A percentile compares a stretch with the other conserved stretches of the same genome.
Evolutionary conservation across 2,888 invertebrate genomes (phyloP).

Genomic region (Nemotelus pantherinus): DNA sequence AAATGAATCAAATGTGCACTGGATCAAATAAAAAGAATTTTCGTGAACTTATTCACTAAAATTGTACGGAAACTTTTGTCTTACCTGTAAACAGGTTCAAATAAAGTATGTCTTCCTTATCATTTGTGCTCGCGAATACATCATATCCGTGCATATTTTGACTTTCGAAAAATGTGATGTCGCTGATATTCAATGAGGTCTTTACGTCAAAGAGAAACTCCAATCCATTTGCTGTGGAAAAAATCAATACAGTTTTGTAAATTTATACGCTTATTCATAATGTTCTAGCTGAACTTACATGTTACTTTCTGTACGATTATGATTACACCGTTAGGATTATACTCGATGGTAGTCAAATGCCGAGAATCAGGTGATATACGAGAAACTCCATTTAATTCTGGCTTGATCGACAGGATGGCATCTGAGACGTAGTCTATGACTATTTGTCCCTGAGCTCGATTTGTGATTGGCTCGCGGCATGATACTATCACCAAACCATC

Average conservation of each 20-base stretch:
- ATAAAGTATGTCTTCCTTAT: constrained; percentile 77
- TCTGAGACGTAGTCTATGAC: constrained; percentile 78
- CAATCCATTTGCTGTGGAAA: constrained; percentile 70
- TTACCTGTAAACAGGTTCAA: constrained; percentile 74
- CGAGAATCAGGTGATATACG: constrained; percentile 77
- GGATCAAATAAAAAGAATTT: no score
- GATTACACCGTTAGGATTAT: constrained; percentile 67
- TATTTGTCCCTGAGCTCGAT: constrained; percentile 72
- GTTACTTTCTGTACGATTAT: constrained; percentile 73
- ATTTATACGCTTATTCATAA: not conserved
- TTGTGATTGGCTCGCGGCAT: constrained; percentile 74
- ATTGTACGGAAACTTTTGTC: not conserved
- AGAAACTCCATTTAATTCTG: constrained; percentile 72
- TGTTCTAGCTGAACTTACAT: constrained; percentile 63
- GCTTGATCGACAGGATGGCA: constrained; percentile 72
- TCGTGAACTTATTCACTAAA: no score
- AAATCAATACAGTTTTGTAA: not conserved
- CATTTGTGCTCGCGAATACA: constrained; percentile 75
- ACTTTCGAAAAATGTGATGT: constrained; percentile 77
- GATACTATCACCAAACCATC: constrained; percentile 78
- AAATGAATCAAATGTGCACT: no score
- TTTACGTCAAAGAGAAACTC: constrained; percentile 78
- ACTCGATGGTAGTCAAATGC: constrained; percentile 74
- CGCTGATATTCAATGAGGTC: constrained; percentile 77
- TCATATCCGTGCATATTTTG: constrained; percentile 78